Evolutionary conservation across 2,888 invertebrate species (phyloP), one percentile per base, ranked within the genome.

Genomic region (Eupeodes latifasciatus): DNA sequence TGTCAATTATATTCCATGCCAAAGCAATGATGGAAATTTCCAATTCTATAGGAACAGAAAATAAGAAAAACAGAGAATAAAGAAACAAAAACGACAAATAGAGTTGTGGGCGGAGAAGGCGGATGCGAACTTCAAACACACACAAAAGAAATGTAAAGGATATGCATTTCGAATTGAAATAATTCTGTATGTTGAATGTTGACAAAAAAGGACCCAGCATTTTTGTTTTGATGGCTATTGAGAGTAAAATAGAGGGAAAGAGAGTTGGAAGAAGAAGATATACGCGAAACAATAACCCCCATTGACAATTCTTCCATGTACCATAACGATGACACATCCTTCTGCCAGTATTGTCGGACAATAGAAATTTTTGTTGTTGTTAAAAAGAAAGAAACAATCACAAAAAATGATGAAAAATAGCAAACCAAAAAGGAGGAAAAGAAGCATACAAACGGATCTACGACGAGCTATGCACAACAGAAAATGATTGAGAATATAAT

Each of bases 1-100:
- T 88, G 77, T 88, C 88, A 88, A 88, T 88, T 88, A 88, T 88
- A 81, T 71, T 81, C 85, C 81, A 78, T 85, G 85, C 77, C 84
- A 88, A 84, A 71, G 81, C 85, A 81, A 85, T 81, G 78, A 81
- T 80, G 66, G 81, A 74, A 77, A 85, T 85, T 81, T 85, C 75
- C 81, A 85, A 81, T 81, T 88, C 72, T 81, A 74, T 75, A 36
- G 55, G 27, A 81, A n/a, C 82, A 69, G 59, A 55, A 71, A 72
- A 16, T 19, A 19, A 19, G 19, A 40, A 71, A 27, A 27, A 3
- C 27, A 27, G 27, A 27, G 27, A 27, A 27, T 27, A 27, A 55
- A 72, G 44, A 36, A 16, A 55, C 36, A 0, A 11, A 36, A n/a
- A 55, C 51, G 53, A 6, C 57, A 61, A 64, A 51, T 55, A 16